Evolutionary conservation across 2,797 vertebrate genomes (phyloP).

Genomic region (Sandelia bainsii): DNA sequence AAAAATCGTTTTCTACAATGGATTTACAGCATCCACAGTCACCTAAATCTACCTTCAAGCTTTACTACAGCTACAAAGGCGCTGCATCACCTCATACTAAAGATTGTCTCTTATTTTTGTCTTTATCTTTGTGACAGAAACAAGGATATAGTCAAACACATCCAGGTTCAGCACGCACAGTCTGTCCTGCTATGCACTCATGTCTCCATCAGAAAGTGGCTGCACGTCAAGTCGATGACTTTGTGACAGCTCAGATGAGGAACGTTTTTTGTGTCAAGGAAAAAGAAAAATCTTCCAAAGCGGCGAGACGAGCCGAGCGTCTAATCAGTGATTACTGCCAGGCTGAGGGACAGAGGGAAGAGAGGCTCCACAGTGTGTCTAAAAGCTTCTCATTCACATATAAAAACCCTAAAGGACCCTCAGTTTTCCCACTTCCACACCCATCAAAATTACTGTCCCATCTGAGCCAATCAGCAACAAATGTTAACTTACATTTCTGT

Average conservation of each 20-base stretch:
- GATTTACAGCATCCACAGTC: background rate
- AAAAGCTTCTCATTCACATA: constrained; percentile 29
- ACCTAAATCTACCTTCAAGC: constrained; percentile 20
- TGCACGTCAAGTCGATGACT: constrained; percentile 16
- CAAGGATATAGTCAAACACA: constrained; percentile 31
- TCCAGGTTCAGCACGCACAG: constrained; percentile 14
- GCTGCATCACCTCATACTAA: background rate
- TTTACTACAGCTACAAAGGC: background rate
- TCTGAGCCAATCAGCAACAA: constrained; percentile 4
- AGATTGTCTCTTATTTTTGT: background rate
- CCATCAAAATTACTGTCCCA: background rate
- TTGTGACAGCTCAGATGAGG: constrained; percentile 44
- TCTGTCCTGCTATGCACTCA: constrained; percentile 4
- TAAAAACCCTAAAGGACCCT: background rate
- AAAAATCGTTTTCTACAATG: background rate
- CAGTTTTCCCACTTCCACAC: too few relatives aligned
- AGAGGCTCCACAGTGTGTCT: constrained; percentile 33
- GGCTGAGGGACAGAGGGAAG: constrained; percentile 36
- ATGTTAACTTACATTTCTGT: background rate
- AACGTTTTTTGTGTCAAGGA: constrained; percentile 36
- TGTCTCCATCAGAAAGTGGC: constrained; percentile 19
- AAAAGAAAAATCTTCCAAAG: constrained; percentile 20
- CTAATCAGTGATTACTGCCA: constrained; percentile 56
- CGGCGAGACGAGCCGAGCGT: constrained; percentile 30
- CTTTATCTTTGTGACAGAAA: constrained; percentile 18